These are phyloP conservation scores for Azorinus chamasolen DNA, from an alignment of 2,888 invertebrate genomes.

Conservation along the genomic window DNA sequence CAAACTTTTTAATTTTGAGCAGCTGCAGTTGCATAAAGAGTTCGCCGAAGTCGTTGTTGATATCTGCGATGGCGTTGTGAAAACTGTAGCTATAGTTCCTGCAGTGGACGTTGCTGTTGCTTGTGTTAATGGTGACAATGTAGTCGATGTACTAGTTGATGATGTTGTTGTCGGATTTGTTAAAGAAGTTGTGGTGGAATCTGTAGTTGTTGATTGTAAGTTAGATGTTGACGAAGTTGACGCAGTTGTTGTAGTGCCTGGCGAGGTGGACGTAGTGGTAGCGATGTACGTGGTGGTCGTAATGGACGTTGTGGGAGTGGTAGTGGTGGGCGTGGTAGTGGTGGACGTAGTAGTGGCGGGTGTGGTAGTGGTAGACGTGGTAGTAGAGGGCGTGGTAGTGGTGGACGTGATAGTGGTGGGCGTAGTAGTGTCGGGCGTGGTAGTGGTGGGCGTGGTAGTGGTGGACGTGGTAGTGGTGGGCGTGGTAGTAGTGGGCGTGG, in stretches of 20 bases:
- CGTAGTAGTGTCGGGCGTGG: constrained; percentile 3
- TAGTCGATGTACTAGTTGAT: constrained; percentile 27
- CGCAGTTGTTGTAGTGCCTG: constrained; percentile 14
- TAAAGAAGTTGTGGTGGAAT: constrained; percentile 14
- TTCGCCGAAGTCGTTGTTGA: constrained; percentile 12
- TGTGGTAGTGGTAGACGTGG: constrained; percentile 1
- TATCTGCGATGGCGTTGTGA: constrained; percentile 8
- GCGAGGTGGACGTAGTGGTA: constrained; percentile 6
- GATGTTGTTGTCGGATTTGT: constrained; percentile 30
- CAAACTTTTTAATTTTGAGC: no score
- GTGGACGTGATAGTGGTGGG: constrained; percentile 4
- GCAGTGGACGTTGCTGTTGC: constrained; percentile 18
- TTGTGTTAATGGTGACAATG: constrained; percentile 10
- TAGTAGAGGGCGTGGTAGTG: constrained; percentile 10
- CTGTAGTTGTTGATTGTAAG: constrained; percentile 7
- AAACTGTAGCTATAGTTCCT: constrained; percentile 19
- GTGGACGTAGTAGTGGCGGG: constrained; percentile 7
- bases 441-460: constrained; percentile 12
- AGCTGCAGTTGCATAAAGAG: not conserved
- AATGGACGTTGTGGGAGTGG: constrained; percentile 6
- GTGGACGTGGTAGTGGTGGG: constrained; percentile 3
- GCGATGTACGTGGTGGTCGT: not conserved
- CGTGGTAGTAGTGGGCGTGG: constrained; percentile 9
- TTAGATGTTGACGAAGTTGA: constrained; percentile 17
- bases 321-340: constrained; percentile 9